Evolutionary conservation across 2,113 vertebrate genomes (phyloP).

Genomic region (Laticauda colubrina): DNA sequence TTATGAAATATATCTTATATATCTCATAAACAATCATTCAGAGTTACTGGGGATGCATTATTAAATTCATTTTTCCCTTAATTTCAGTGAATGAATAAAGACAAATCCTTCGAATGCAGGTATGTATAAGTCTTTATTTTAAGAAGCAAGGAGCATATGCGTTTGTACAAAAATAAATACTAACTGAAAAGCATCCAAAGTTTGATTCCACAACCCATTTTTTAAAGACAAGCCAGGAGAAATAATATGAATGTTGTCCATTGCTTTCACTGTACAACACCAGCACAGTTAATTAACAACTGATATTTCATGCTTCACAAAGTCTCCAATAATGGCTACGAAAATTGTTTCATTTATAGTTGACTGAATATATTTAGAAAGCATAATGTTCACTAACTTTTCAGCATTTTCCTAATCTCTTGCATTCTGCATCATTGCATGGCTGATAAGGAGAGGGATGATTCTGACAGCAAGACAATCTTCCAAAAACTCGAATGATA

Average conservation of each 20-base stretch:
- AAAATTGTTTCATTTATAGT: slow-evolving; percentile 18
- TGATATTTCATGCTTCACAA: not conserved
- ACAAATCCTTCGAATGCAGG: not conserved
- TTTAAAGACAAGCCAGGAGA: not conserved
- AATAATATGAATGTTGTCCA: not conserved
- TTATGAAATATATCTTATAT: too few species aligned
- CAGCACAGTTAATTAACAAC: not conserved
- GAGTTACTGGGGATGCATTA: not conserved
- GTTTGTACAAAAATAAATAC: not conserved
- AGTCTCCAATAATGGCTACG: not conserved
- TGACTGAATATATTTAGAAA: rapidly evolving
- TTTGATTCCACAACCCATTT: not conserved
- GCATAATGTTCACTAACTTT: not conserved
- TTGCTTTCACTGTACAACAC: not conserved
- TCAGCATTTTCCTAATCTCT: not conserved
- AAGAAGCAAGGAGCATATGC: not conserved
- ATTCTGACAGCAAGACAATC: not conserved
- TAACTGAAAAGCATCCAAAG: not conserved
- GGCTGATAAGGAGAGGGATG: not conserved
- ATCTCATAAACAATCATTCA: not conserved
- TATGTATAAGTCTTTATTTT: not conserved
- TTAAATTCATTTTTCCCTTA: not conserved
- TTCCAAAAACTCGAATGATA: not conserved
- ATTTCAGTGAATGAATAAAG: not conserved
- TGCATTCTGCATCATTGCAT: not conserved